Base-by-base conservation (phyloP, 2,888 invertebrate species). In the Chesias legatella region DNA sequence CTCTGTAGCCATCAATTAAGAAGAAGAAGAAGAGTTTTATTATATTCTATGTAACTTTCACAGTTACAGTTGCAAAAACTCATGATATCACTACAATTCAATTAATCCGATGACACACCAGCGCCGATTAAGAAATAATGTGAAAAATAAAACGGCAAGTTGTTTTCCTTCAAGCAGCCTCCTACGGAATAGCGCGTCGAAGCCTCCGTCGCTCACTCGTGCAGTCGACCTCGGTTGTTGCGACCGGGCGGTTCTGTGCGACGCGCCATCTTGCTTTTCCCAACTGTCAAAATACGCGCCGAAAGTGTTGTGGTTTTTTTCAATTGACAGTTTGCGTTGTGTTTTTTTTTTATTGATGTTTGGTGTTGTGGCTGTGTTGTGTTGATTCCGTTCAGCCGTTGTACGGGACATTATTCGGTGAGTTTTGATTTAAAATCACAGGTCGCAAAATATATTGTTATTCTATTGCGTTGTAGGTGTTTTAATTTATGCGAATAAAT, bases 171-270 rank as follows among this genome's bases (percentile, higher is more conserved):
- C 74, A 58, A 63, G 66, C 59, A 60, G 72, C 79, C 77, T 78
- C 76, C 74, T 75, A 72, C 69, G 67, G 34, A 37, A 35, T 29
- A 61, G 66, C 46, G 71, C 71, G 48, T 61, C 61, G 62, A 70
- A 75, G 73, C 73, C 79, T 73, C 70, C 71, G 67, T 69, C 72
- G 74, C 73, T 77, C 63, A 72, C 72, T 64, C 63, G 69, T 64
- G 78, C 78, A 85, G 85, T 86, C 85, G 85, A 83, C 86, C 86
- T 85, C 85, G 83, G 48, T 48, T 69, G 63, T 61, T 48, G 58
- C 59, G 53, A 67, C 62, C 69, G 76, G 66, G 77, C 74, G 64
- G 72, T 75, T 67, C 56, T 47, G 53, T 58, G 53, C 73, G 79
- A 75, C 76, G 53, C 73, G 79, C 76, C 76, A 73, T 77, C 63